A percentile compares a stretch with the other conserved stretches of the same genome.
Evolutionary conservation across 2,888 invertebrate genomes (phyloP).

Genomic region (Deilephila porcellus): DNA sequence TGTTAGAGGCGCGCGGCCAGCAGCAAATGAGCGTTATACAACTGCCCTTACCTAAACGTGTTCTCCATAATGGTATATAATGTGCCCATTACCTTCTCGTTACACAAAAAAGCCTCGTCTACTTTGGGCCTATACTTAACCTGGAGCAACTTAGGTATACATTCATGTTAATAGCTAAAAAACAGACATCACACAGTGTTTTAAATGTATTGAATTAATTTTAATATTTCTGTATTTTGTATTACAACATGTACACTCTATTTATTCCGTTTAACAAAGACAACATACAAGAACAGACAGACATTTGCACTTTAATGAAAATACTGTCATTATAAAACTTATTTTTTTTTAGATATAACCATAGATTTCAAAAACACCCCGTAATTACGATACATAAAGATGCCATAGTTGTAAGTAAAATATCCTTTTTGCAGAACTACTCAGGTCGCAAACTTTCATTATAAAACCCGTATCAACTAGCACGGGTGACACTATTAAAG

Average conservation of each 20-base stretch:
- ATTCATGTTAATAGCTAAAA: too few relatives aligned
- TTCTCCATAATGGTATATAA: not conserved
- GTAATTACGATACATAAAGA: not conserved
- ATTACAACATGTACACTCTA: too few relatives aligned
- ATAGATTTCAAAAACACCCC: not conserved
- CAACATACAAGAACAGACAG: too few relatives aligned
- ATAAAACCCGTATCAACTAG: constrained; percentile 56
- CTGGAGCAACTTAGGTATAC: too few relatives aligned
- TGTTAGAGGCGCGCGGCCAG: not conserved
- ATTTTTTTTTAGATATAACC: not conserved
- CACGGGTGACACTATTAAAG: constrained; percentile 66
- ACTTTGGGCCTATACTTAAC: not conserved
- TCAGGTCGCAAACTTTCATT: constrained; percentile 38
- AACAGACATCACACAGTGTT: too few relatives aligned
- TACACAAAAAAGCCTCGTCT: not conserved
- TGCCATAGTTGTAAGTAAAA: constrained; percentile 26
- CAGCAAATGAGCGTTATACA: constrained; percentile 1
- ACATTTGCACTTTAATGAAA: not conserved
- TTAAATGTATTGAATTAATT: too few relatives aligned
- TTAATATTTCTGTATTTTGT: too few relatives aligned
- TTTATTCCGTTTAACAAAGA: too few relatives aligned
- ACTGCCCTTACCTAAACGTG: constrained; percentile 1
- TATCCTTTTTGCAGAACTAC: constrained; percentile 35
- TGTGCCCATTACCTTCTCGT: not conserved
- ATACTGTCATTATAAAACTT: not conserved